These are phyloP conservation scores for Lepidocyrtoides sp. DNA, from an alignment of 2,888 invertebrate species.

Conservation along the genomic window DNA sequence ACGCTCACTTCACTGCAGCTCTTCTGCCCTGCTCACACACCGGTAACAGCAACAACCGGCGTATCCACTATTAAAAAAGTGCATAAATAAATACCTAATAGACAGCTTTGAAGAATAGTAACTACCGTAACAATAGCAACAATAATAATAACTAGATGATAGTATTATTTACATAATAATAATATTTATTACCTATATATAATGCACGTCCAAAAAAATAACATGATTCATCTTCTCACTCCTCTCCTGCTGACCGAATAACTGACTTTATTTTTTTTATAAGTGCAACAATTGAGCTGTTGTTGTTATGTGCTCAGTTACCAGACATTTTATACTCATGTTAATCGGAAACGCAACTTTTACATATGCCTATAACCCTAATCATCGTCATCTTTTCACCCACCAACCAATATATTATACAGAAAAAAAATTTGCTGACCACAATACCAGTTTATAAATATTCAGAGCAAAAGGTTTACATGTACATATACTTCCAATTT, in stretches of 20 bases:
- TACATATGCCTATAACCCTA: too few relatives aligned
- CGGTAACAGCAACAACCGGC: not conserved
- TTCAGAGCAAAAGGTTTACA: too few relatives aligned
- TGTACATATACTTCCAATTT: too few relatives aligned
- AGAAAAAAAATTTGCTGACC: too few relatives aligned
- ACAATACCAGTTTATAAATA: too few relatives aligned
- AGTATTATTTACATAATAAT: too few relatives aligned
- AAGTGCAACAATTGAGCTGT: constrained; percentile 22
- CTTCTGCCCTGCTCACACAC: not conserved
- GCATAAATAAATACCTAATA: not conserved
- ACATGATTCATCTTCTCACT: not conserved
- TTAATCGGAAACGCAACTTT: not conserved
- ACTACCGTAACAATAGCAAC: not conserved
- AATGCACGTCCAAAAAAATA: not conserved
- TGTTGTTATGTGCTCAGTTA: too few relatives aligned
- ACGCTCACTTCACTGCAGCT: too few relatives aligned
- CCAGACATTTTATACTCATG: not conserved
- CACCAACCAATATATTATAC: too few relatives aligned
- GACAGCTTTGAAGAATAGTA: too few relatives aligned
- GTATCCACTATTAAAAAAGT: not conserved
- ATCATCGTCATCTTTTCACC: too few relatives aligned
- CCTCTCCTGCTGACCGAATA: constrained; percentile 39
- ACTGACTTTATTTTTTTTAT: constrained; percentile 55
- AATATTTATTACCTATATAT: not conserved
- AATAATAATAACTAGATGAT: not conserved